phyloP scores from a whole-genome alignment of 2,888 invertebrate genomes.

The Mythimna impura region DNA sequence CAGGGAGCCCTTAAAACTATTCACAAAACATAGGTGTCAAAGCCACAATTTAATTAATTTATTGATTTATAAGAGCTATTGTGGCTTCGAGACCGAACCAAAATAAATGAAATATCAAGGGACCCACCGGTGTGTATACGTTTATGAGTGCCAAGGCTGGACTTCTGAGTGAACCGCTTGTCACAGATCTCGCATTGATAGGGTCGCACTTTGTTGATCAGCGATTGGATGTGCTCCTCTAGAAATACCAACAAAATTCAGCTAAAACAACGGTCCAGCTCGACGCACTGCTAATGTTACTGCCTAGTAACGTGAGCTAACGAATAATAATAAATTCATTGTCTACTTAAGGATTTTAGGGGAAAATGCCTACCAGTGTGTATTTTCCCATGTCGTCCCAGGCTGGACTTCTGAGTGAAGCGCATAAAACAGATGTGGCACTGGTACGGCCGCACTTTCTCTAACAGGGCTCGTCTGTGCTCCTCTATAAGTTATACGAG shows the following conservation, averaged over 20 bases:
- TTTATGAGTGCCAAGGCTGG: constrained; percentile 95
- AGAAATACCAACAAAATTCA: constrained; percentile 90
- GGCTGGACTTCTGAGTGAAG: constrained; percentile 94
- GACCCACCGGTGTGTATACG: constrained; percentile 94
- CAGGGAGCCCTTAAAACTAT: constrained; percentile 90
- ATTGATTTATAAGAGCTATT: constrained; percentile 65
- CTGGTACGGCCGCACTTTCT: constrained; percentile 92
- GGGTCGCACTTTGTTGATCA: constrained; percentile 91
- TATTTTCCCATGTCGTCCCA: constrained; percentile 93
- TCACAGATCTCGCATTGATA: constrained; percentile 94
- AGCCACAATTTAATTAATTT: constrained; percentile 79
- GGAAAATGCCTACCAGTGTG: constrained; percentile 92
- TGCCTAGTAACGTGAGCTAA: constrained; percentile 86
- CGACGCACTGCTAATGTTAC: constrained; percentile 78
- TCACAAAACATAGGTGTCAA: constrained; percentile 88
- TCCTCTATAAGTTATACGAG: constrained; percentile 90
- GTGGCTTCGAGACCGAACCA: constrained; percentile 87
- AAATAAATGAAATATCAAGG: constrained; percentile 87
- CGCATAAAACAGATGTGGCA: constrained; percentile 93
- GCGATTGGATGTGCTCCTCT: constrained; percentile 91
- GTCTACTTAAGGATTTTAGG: constrained; percentile 89
- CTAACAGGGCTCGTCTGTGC: constrained; percentile 91
- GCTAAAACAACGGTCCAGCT: constrained; percentile 86
- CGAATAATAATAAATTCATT: constrained; percentile 84
- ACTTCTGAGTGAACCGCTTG: constrained; percentile 95